A percentile compares a stretch with the other conserved stretches of the same genome.
Evolutionary conservation across 2,113 vertebrate genomes (phyloP).

Genomic region (Gobius niger): DNA sequence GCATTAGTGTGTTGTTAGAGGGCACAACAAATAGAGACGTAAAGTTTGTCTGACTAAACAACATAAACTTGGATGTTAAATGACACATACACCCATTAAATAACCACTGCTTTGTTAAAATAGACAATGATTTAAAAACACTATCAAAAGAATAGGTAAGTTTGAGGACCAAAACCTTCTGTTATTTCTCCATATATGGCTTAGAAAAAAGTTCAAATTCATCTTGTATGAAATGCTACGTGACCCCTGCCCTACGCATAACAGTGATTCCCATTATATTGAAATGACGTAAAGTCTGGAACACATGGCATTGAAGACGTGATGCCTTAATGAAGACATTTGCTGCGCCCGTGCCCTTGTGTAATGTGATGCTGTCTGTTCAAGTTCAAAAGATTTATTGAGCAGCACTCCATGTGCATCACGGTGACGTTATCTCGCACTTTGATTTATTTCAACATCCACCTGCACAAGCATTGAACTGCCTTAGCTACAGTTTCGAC

Average conservation of each 20-base stretch:
- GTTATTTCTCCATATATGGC: no score
- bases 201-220: no score
- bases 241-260: neutral
- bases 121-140: no score
- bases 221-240: no score
- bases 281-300: neutral
- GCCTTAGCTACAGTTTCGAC: neutral
- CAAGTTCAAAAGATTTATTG: conserved; percentile 30
- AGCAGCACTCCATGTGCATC: conserved; percentile 26
- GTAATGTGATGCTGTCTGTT: conserved; percentile 43
- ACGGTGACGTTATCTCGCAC: conserved; percentile 55
- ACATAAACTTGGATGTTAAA: neutral
- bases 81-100: neutral
- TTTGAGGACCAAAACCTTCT: no score
- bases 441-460: conserved; percentile 62
- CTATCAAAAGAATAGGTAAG: no score
- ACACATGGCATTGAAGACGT: conserved; percentile 10
- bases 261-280: neutral
- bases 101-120: no score
- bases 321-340: conserved; percentile 14
- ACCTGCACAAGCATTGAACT: conserved; percentile 13
- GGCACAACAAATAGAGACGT: conserved; percentile 41
- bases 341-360: conserved; percentile 29
- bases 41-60: neutral
- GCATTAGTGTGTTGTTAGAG: conserved; percentile 41